Conservation (phyloP, 2,888 invertebrate genomes). For the Listrodromus nycthemerus region DNA sequence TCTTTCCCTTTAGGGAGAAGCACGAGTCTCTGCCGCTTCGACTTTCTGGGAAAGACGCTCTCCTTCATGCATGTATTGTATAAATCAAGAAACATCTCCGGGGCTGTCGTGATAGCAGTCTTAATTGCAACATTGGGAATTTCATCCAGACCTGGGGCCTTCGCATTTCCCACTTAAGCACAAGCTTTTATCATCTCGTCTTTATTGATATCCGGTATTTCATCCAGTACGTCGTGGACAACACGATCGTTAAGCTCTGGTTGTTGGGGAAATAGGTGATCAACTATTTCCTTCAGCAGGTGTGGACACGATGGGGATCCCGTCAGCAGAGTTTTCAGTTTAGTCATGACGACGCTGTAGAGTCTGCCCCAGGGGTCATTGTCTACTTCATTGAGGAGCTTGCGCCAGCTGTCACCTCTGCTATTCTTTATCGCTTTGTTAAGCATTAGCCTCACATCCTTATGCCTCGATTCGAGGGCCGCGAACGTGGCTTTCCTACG, state of each 20-base stretch:
- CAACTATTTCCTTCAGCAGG: conserved; percentile 64
- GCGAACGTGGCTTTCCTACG: conserved; percentile 9
- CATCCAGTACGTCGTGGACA: background rate
- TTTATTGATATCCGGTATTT: conserved; percentile 22
- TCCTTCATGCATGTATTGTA: conserved; percentile 54
- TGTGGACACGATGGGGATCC: conserved; percentile 59
- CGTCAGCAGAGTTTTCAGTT: conserved; percentile 51
- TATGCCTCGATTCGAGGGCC: conserved; percentile 35
- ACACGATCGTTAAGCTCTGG: background rate
- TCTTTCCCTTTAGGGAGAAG: conserved; percentile 60
- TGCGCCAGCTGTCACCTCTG: conserved; percentile 35
- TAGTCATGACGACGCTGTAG: conserved; percentile 64
- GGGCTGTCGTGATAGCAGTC: conserved; percentile 53
- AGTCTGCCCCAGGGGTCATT: conserved; percentile 61
- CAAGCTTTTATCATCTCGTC: conserved; percentile 57
- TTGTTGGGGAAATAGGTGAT: conserved; percentile 49
- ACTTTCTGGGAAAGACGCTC: conserved; percentile 58
- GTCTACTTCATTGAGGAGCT: conserved; percentile 58
- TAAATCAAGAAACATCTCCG: conserved; percentile 57
- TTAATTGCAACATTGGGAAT: conserved; percentile 68
- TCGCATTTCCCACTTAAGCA: conserved; percentile 55
- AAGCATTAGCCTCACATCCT: background rate
- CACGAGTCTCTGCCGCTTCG: conserved; percentile 62
- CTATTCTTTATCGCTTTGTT: conserved; percentile 49
- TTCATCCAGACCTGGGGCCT: conserved; percentile 67